phyloP scores from a whole-genome alignment of 1,140 invertebrate genomes.

The Tigriopus japonicus region DNA sequence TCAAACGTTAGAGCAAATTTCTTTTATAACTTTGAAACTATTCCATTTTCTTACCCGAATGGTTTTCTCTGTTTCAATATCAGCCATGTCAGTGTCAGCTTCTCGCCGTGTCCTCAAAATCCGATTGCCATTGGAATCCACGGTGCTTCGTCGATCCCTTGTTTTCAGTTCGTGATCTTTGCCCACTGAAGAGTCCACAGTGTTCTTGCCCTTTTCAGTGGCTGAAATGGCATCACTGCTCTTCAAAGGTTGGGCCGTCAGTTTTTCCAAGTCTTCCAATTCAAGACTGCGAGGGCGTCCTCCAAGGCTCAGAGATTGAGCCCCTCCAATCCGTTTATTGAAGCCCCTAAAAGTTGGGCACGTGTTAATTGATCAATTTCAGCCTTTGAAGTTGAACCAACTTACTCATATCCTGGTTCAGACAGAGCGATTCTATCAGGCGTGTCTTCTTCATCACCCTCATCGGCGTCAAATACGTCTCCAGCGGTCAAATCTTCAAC shows the following conservation, averaged over 20 bases:
- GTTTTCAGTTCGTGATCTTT: not conserved
- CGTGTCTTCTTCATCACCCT: not conserved
- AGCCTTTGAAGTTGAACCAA: not conserved
- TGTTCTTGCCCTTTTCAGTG: not conserved
- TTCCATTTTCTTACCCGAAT: not conserved
- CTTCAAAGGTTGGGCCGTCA: not conserved
- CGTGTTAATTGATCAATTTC: not conserved
- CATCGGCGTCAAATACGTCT: not conserved
- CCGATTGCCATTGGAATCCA: conserved; percentile 2
- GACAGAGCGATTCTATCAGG: not conserved
- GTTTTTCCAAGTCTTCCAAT: not conserved
- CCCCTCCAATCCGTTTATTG: not conserved
- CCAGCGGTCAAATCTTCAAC: too few species aligned
- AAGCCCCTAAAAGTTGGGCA: not conserved
- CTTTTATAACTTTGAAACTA: not conserved
- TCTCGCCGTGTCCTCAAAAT: not conserved
- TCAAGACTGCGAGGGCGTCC: not conserved
- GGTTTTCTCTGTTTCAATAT: not conserved
- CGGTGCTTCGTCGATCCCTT: not conserved
- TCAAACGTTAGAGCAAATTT: not conserved
- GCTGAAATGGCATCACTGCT: not conserved
- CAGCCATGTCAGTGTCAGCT: not conserved
- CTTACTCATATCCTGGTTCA: not conserved
- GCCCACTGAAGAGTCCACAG: not conserved
- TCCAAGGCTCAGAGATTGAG: not conserved